phyloP scores from a whole-genome alignment of 1,140 invertebrate genomes.

The Drosophila varians region DNA sequence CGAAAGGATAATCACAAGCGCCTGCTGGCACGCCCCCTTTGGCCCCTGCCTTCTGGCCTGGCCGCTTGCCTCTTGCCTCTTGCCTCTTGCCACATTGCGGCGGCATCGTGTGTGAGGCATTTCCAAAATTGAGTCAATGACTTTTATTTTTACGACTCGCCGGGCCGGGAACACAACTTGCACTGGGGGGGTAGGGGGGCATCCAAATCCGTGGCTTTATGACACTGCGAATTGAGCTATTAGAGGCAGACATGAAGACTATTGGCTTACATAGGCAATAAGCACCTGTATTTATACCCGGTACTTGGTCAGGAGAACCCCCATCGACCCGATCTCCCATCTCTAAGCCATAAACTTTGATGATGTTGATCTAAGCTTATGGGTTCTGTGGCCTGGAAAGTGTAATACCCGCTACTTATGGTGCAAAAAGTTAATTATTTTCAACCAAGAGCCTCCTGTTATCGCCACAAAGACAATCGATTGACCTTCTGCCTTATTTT shows the following conservation, averaged over 20 bases:
- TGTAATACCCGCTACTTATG: neutral
- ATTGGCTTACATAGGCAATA: neutral
- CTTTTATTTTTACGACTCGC: slow-evolving; percentile 74
- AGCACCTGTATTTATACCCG: neutral
- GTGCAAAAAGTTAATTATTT: no score
- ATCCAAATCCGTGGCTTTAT: slow-evolving; percentile 42
- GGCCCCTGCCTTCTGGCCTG: no score
- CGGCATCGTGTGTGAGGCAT: slow-evolving; percentile 74
- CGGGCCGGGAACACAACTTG: neutral
- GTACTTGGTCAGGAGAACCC: no score
- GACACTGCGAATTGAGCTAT: slow-evolving; percentile 72
- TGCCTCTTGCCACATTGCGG: neutral
- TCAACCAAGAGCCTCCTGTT: no score
- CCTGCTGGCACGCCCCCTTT: slow-evolving; percentile 70
- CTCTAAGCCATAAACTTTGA: neutral
- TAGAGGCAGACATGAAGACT: slow-evolving; percentile 21
- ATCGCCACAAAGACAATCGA: neutral
- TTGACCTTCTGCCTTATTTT: neutral
- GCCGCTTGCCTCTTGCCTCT: no score
- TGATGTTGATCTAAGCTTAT: neutral
- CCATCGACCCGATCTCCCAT: no score
- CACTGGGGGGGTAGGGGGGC: neutral
- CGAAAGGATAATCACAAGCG: slow-evolving; percentile 81
- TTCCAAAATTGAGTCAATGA: slow-evolving; percentile 81
- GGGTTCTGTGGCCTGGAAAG: no score